Base-by-base conservation (phyloP, 1,140 invertebrate species). In the Zaprionus ornatus region DNA sequence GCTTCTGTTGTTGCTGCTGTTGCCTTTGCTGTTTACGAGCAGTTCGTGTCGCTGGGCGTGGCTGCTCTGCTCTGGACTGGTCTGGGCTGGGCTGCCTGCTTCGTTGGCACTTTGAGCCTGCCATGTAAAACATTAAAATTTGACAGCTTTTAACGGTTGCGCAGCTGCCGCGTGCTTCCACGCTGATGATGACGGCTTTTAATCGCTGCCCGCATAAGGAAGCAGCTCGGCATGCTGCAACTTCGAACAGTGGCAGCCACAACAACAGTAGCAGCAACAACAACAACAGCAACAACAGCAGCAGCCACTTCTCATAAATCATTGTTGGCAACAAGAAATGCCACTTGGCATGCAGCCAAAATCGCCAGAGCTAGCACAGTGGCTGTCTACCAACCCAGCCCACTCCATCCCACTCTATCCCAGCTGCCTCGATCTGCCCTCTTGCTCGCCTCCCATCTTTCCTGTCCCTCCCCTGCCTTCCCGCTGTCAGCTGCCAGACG, bases 101-200 rank as follows among this genome's bases (percentile, higher is more conserved):
- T 19, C 45, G 63, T 48, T 87, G 77, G 77, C 77, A 85, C 80
- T 90, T 81, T 81, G 69, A 74, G 81, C 68, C 74, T 84, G 78
- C 81, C 84, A 88, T 87, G 84, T 87, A 79, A 87, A 87, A 87
- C 84, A 87, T 87, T 87, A 87, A 87, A 87, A 77, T 87, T 87
- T 87, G 84, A 88, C 84, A 87, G 84, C 77, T 78, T 88, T 87
- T 87, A 87, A 88, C 75, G 84, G 81, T 40, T 66, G 69, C 59
- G 48, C 79, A 86, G 71, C 82, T 81, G 82, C 65, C 63, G 25
- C 42, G 23, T 56, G 10, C 56, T 48, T 32, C 29, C 29, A 45
- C 37, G 32, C 67, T 74, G 83, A 77, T 82, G 80, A 67, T 87
- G 84, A 80, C 72, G 79, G 83, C 69, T 60, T 88, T 86, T 88